Conservation (phyloP, 2,888 invertebrate species). For the Myathropa florea region DNA sequence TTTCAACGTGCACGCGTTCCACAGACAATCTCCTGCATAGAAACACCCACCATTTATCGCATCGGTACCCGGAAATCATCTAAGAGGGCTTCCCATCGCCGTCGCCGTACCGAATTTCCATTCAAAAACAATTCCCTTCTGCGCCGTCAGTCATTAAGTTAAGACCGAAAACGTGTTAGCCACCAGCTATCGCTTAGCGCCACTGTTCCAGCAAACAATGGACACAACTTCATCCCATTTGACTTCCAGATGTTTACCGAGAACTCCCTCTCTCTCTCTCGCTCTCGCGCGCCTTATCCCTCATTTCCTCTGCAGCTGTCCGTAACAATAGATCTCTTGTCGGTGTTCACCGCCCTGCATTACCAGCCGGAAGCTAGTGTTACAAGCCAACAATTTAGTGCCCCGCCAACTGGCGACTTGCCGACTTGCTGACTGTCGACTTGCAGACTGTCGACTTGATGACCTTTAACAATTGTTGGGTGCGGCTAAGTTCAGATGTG, state of each 20-base stretch:
- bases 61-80: not conserved
- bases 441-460: conserved; percentile 27
- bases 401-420: not conserved
- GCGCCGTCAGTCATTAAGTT: not conserved
- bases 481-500: conserved; percentile 34
- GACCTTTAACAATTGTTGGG: conserved; percentile 57
- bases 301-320: not conserved
- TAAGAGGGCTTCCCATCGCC: not conserved
- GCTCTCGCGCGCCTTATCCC: not conserved
- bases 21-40: not conserved
- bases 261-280: no score
- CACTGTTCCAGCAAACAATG: conserved; percentile 38
- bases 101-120: not conserved
- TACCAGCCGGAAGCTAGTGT: conserved; percentile 50
- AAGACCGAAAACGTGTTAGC: conserved; percentile 31
- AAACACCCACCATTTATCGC: not conserved
- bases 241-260: conserved; percentile 56
- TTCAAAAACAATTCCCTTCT: not conserved
- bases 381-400: conserved; percentile 52
- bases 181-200: conserved; percentile 33
- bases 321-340: conserved; percentile 36
- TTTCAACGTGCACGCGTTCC: not conserved
- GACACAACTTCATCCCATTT: conserved; percentile 51
- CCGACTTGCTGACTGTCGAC: conserved; percentile 25
- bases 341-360: conserved; percentile 4